phyloP scores from a whole-genome alignment of 2,113 vertebrate species.

The Pongo abelii region DNA sequence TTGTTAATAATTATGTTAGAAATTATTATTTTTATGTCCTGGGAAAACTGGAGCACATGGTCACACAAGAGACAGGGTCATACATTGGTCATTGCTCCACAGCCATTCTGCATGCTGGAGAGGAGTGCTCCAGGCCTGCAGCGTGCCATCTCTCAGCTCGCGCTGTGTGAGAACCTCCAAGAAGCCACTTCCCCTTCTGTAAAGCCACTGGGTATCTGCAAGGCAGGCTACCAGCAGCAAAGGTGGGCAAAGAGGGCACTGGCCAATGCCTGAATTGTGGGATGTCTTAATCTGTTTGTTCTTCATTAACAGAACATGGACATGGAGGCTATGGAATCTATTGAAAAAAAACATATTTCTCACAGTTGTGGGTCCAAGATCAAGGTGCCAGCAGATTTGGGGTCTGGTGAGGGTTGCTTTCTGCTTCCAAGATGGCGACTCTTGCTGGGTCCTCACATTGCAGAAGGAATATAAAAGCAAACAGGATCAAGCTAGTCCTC shows the following conservation, averaged over 20 bases:
- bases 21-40: background rate
- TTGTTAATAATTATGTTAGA: background rate
- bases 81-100: background rate
- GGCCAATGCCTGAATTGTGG: background rate
- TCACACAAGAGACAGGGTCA: background rate
- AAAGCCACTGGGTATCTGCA: no score
- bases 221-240: no score
- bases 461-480: background rate
- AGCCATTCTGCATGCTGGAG: background rate
- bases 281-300: no score
- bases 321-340: background rate
- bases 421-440: background rate
- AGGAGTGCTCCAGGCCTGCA: background rate
- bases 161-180: background rate
- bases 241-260: no score
- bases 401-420: background rate
- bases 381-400: background rate
- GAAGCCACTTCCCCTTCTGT: background rate
- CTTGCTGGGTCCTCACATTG: background rate
- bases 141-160: background rate
- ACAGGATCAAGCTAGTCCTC: background rate
- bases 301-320: no score
- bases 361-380: background rate
- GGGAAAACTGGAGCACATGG: background rate
- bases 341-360: background rate